Conservation (phyloP, 1,140 invertebrate species). For the Ridgeia piscesae region DNA sequence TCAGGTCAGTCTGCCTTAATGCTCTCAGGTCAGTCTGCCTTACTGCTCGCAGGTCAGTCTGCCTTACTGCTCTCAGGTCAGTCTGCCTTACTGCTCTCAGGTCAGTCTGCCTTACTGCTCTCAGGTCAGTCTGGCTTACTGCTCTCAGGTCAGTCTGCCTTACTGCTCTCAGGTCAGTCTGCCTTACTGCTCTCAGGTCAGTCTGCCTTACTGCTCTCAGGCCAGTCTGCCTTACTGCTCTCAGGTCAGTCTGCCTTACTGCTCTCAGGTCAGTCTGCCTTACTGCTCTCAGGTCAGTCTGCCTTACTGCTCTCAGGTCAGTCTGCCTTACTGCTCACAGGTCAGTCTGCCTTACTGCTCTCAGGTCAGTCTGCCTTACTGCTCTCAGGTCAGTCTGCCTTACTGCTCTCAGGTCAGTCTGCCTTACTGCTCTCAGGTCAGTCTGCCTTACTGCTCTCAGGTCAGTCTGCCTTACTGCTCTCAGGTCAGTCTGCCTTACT, state of each 20-base stretch:
- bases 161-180: constrained; percentile 61
- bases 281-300: constrained; percentile 52
- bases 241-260: constrained; percentile 56
- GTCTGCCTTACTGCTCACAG: constrained; percentile 57
- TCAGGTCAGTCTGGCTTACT: constrained; percentile 59
- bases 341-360: constrained; percentile 53
- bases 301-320: constrained; percentile 59
- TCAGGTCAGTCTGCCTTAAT: constrained; percentile 56
- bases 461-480: constrained; percentile 58
- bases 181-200: constrained; percentile 52
- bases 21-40: constrained; percentile 58
- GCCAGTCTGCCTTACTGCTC: constrained; percentile 58
- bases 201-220: constrained; percentile 52
- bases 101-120: constrained; percentile 53
- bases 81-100: constrained; percentile 57
- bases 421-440: constrained; percentile 52
- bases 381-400: constrained; percentile 51
- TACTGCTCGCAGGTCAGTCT: constrained; percentile 52
- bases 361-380: constrained; percentile 59
- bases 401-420: constrained; percentile 61
- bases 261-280: constrained; percentile 58
- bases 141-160: constrained; percentile 51
- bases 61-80: constrained; percentile 59
- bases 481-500: constrained; percentile 56
- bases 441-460: constrained; percentile 52